phyloP scores from a whole-genome alignment of 2,888 invertebrate species.

The Ormyrus rosae region DNA sequence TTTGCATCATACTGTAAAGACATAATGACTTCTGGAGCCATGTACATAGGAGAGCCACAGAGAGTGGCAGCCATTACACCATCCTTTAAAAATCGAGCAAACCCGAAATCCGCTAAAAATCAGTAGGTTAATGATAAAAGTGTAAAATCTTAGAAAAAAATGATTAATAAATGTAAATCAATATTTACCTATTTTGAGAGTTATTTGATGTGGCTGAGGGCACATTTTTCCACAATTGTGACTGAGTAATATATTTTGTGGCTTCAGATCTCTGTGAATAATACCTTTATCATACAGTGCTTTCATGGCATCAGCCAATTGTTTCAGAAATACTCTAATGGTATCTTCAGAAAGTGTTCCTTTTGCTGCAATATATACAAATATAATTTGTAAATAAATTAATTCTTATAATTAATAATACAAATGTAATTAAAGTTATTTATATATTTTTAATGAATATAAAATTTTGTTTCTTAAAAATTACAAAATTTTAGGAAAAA shows the following conservation, averaged over 20 bases:
- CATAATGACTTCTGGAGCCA: constrained; percentile 99
- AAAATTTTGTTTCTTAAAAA: too few species aligned
- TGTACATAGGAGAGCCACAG: constrained; percentile 99
- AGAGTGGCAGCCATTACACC: constrained; percentile 99
- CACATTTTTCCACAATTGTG: constrained; percentile 83
- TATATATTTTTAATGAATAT: too few species aligned
- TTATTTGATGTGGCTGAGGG: constrained; percentile 89
- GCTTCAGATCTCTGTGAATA: constrained; percentile 99
- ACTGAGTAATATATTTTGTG: constrained; percentile 98
- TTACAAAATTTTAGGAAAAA: not conserved
- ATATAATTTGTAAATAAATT: too few species aligned
- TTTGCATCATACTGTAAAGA: constrained; percentile 98
- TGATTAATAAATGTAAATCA: not conserved
- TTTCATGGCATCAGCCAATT: constrained; percentile 98
- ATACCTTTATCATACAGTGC: constrained; percentile 98
- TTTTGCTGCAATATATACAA: constrained; percentile 78
- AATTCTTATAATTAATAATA: too few species aligned
- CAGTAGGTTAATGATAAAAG: not conserved
- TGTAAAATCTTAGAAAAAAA: constrained; percentile 6
- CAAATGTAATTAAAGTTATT: too few species aligned
- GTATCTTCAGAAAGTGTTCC: constrained; percentile 98
- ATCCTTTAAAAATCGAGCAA: constrained; percentile 98
- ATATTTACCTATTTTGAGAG: constrained; percentile 92
- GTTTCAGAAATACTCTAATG: constrained; percentile 94
- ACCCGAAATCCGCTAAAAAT: constrained; percentile 95